Conservation (phyloP, 2,797 vertebrate species). For the Gastrophryne carolinensis region DNA sequence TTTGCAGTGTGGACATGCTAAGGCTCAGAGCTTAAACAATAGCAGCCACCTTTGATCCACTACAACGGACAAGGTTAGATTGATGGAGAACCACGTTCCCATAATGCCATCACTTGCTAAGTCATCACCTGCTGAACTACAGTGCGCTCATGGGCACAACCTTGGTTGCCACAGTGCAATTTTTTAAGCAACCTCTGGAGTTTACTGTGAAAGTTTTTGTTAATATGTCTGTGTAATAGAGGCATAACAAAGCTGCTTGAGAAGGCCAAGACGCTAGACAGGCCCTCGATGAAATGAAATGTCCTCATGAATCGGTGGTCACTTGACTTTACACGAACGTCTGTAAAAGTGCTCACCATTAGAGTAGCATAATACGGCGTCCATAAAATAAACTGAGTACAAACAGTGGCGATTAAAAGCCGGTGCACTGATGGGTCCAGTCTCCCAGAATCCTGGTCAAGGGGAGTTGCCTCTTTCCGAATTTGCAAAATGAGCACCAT, state of each 20-base stretch:
- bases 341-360: slow-evolving; percentile 81
- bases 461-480: slow-evolving; percentile 84
- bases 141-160: slow-evolving; percentile 79
- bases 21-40: slow-evolving; percentile 6
- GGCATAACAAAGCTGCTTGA: slow-evolving; percentile 91
- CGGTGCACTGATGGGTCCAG: slow-evolving; percentile 88
- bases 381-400: slow-evolving; percentile 90
- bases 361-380: slow-evolving; percentile 91
- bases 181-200: slow-evolving; percentile 81
- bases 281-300: slow-evolving; percentile 77
- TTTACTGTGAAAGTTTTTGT: slow-evolving; percentile 87
- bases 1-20: slow-evolving; percentile 2
- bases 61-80: background rate
- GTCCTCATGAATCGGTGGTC: slow-evolving; percentile 65
- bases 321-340: slow-evolving; percentile 64
- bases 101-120: slow-evolving; percentile 55
- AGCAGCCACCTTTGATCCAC: background rate
- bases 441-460: slow-evolving; percentile 86
- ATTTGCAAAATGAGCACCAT: slow-evolving; percentile 85
- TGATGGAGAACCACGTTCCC: background rate
- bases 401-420: slow-evolving; percentile 88
- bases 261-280: slow-evolving; percentile 88
- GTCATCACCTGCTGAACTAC: slow-evolving; percentile 85
- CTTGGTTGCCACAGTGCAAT: slow-evolving; percentile 78
- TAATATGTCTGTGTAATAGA: slow-evolving; percentile 89